These are phyloP conservation scores for Aromia moschata DNA, from an alignment of 2,888 invertebrate genomes.

Conservation along the genomic window DNA sequence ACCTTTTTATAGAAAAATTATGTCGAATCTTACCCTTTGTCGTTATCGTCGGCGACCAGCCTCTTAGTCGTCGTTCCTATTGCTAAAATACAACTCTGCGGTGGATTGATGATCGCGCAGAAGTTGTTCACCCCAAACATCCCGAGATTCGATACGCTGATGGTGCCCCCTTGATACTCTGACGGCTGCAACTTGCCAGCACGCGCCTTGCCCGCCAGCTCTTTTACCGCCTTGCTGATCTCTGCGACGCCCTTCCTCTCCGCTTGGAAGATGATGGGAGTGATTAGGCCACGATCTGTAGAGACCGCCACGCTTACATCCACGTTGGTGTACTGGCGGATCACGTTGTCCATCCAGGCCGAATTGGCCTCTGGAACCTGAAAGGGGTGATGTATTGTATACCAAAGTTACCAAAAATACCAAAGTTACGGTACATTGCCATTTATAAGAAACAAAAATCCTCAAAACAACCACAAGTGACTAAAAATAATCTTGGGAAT, in stretches of 20 bases:
- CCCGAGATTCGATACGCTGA: conserved; percentile 93
- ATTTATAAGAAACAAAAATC: too few species aligned
- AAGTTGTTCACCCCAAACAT: conserved; percentile 93
- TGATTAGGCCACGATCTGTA: conserved; percentile 93
- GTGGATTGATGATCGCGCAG: conserved; percentile 95
- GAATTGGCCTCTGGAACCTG: conserved; percentile 92
- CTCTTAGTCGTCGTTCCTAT: conserved; percentile 83
- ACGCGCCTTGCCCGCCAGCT: conserved; percentile 85
- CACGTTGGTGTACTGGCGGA: conserved; percentile 91
- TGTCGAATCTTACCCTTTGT: conserved; percentile 74
- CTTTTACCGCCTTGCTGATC: conserved; percentile 82
- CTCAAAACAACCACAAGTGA: too few species aligned
- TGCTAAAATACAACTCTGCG: conserved; percentile 93
- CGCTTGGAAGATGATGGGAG: conserved; percentile 93
- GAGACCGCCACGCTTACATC: conserved; percentile 98
- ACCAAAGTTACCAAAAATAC: too few species aligned
- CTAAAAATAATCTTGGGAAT: too few species aligned
- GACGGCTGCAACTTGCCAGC: conserved; percentile 90
- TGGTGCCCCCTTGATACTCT: conserved; percentile 96
- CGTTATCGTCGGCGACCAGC: conserved; percentile 76
- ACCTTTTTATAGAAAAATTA: conserved; percentile 1
- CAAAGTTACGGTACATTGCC: too few species aligned
- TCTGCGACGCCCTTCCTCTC: conserved; percentile 88
- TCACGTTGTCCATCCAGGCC: conserved; percentile 92
- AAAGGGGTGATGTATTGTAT: conserved; percentile 11